Evolutionary conservation across 2,113 vertebrate species (phyloP), one percentile per base, ranked within the genome.

Genomic region (Strix aluco): DNA sequence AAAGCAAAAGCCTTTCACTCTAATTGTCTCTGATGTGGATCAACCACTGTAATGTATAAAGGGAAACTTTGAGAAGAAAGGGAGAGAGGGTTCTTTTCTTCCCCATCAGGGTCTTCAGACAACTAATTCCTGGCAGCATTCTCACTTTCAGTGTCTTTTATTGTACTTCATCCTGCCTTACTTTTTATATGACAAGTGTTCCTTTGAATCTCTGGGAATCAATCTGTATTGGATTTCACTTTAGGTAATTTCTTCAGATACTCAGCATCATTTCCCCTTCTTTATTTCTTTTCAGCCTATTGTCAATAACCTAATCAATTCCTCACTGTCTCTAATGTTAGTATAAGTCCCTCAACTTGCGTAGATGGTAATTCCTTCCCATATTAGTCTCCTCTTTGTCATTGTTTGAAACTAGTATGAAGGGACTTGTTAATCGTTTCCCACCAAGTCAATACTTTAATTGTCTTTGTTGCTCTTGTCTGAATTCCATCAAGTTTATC

Each of bases 171-270:
- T 72, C n/a, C 25, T 77, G 25, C 30, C 46, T 86, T 59, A 17
- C 77, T 70, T 95, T 93, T 96, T 80, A 34, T 92, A 90, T 92
- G 84, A 78, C 66, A 80, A 90, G 26, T 59, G 42, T 90, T 83
- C 30, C 38, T 92, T 90, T 86, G 73, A 67, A 85, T 94, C 66
- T 47, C 54, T 75, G 27, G 42, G 47, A 89, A 78, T 89, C 63
- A 62, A 34, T 92, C 79, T 86, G 40, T 86, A 95, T 88, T 90
- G 91, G 52, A 93, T 97, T 97, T 96, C 91, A 97, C 72, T 94
- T 89, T 62, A 93, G 38, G 52, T 88, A 94, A 92, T 91, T 88
- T 92, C 87, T 92, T 81, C 67, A 89, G 63, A 44, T 67, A 89
- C 65, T 91, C 49, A 42, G 69, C 44, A 67, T 90, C 15, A 19